Base-by-base conservation (phyloP, 2,888 invertebrate species). In the Ophion ventricosus region DNA sequence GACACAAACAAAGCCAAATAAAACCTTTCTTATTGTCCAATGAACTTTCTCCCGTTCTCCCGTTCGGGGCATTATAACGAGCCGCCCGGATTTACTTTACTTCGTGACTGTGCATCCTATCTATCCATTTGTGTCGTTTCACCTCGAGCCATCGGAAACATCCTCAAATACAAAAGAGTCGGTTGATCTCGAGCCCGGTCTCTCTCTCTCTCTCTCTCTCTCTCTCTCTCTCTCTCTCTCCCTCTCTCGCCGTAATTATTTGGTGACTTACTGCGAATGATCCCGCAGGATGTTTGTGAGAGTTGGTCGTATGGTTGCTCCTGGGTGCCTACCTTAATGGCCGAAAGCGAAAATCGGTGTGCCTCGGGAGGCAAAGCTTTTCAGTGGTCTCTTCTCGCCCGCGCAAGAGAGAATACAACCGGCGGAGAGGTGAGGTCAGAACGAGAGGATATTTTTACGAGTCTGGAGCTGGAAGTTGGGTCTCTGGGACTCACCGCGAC, bases 391-490 rank as follows among this genome's bases (percentile, higher is more conserved):
- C 74, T 80, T 87, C 85, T 84, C 86, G 83, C 85, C 75, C 78
- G 74, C 78, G 73, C 77, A 78, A 49, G 35, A 25, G 79, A 72
- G 75, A 72, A 79, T 72, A 82, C 79, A 84, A 84, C 76, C 84
- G 61, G 43, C 57, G 79, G 70, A 70, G 83, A 77, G 69, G 54
- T 49, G 54, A 76, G 80, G 81, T 83, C 80, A 67, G 85, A 85
- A 85, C 88, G 87, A 88, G 88, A 89, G 85, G 87, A 91, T 90
- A 90, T 91, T 92, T 92, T 92, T 92, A 92, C 91, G 92, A 92
- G 91, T 91, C 91, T 91, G 91, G 87, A 82, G 80, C 88, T 88
- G 89, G 63, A 90, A 91, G 91, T 92, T 91, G 91, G 86, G 92
- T 90, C 90, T 89, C 90, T 87, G 85, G 72, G 87, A 89, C 88